A percentile compares a stretch with the other conserved stretches of the same genome.
Conservation (phyloP, 1,140 invertebrate species). For the Tetramorium simillimum region DNA sequence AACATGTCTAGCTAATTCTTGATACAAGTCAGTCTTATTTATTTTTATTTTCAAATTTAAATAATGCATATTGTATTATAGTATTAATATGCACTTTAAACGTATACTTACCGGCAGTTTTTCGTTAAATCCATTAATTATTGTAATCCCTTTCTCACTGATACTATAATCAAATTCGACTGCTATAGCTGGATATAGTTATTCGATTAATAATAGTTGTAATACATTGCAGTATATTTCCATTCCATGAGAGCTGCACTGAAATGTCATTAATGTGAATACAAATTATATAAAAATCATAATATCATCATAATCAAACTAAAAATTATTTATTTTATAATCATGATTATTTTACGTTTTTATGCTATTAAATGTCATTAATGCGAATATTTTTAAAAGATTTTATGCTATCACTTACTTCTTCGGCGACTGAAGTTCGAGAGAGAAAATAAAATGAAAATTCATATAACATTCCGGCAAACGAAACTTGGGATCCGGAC, state of each 20-base stretch:
- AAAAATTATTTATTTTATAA: too few relatives aligned
- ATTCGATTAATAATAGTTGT: slow-evolving; percentile 88
- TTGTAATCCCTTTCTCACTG: too few relatives aligned
- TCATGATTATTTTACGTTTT: not conserved
- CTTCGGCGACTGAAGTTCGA: slow-evolving; percentile 86
- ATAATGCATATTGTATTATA: too few relatives aligned
- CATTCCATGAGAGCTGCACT: slow-evolving; percentile 87
- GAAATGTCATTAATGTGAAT: slow-evolving; percentile 69
- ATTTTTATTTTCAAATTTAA: too few relatives aligned
- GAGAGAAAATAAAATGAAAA: slow-evolving; percentile 90
- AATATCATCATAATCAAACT: too few relatives aligned
- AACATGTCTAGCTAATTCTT: slow-evolving; percentile 85
- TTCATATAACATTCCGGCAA: slow-evolving; percentile 92
- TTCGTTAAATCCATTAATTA: too few relatives aligned
- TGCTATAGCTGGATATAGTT: slow-evolving; percentile 91
- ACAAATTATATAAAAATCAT: too few relatives aligned
- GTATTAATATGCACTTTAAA: too few relatives aligned
- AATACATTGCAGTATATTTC: slow-evolving; percentile 86
- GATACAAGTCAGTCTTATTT: slow-evolving; percentile 87
- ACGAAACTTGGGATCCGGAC: slow-evolving; percentile 93
- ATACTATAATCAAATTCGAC: slow-evolving; percentile 90
- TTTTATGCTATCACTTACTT: slow-evolving; percentile 87
- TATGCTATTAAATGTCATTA: too few relatives aligned
- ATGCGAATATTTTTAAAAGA: too few relatives aligned
- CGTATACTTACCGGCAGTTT: too few relatives aligned